A percentile compares a stretch with the other conserved stretches of the same genome.
These are phyloP conservation scores for Dasyprocta punctata DNA, from an alignment of 2,113 vertebrate genomes.

Conservation along the genomic window DNA sequence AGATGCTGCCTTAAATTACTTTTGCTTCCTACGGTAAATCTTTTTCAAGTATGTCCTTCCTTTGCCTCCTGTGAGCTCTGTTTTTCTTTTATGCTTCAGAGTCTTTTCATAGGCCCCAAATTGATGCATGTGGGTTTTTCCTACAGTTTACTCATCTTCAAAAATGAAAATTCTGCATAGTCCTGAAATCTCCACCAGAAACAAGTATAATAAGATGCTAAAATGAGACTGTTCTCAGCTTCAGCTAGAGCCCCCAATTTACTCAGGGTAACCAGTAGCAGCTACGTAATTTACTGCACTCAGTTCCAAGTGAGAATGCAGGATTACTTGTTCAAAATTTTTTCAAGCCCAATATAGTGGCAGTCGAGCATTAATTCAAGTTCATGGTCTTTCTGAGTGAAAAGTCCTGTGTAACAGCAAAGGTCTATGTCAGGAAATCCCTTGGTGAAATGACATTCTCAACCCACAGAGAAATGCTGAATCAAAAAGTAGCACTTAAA, in stretches of 20 bases:
- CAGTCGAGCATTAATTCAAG: background rate
- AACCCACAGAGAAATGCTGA: background rate
- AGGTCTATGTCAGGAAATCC: background rate
- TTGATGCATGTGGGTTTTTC: background rate
- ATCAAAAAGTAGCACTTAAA: background rate
- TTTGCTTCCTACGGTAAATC: slow-evolving; percentile 74
- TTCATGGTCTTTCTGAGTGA: background rate
- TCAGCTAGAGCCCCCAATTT: background rate
- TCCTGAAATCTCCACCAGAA: background rate
- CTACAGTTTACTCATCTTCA: slow-evolving; percentile 43
- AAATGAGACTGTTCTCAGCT: slow-evolving; percentile 3
- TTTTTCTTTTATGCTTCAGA: slow-evolving; percentile 34
- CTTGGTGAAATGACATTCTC: background rate
- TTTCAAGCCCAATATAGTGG: background rate
- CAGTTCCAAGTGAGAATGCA: background rate
- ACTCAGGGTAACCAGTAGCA: background rate
- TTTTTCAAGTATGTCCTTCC: slow-evolving; percentile 60
- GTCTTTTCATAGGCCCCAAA: slow-evolving; percentile 41
- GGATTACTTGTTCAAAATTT: background rate
- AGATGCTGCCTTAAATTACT: slow-evolving; percentile 71
- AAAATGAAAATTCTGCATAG: slow-evolving; percentile 40
- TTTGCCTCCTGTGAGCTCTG: slow-evolving; percentile 49
- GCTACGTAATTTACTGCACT: background rate
- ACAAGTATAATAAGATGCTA: background rate
- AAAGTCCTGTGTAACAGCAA: background rate